A percentile compares a stretch with the other conserved stretches of the same genome.
phyloP scores from a whole-genome alignment of 2,113 vertebrate species.

The Colaptes auratus region DNA sequence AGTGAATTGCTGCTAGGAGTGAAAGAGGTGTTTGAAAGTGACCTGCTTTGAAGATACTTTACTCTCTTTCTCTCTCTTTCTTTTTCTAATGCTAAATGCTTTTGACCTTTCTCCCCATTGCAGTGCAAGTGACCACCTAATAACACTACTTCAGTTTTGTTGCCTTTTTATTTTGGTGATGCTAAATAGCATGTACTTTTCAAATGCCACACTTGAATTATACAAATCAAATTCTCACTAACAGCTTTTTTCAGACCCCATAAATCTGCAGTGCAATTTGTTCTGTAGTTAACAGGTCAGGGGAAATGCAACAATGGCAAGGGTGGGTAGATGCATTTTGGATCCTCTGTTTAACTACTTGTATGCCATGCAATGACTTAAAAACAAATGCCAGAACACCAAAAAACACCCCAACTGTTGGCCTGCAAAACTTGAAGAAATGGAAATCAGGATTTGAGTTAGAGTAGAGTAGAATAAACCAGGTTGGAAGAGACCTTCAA shows the following conservation, averaged over 20 bases:
- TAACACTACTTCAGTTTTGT: not conserved
- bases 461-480: too few species aligned
- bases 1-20: not conserved
- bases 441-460: not conserved
- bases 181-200: slow-evolving; percentile 13
- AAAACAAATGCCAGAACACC: not conserved
- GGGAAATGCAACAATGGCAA: not conserved
- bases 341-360: not conserved
- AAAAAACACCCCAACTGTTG: not conserved
- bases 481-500: too few species aligned
- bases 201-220: not conserved
- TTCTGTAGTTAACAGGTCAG: not conserved
- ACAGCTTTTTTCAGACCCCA: not conserved
- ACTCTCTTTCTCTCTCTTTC: not conserved
- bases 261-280: not conserved
- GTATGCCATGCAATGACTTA: not conserved
- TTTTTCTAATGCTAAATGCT: not conserved
- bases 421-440: not conserved
- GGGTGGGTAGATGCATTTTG: not conserved
- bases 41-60: not conserved
- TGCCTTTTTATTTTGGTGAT: not conserved
- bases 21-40: slow-evolving; percentile 4
- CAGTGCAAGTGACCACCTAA: not conserved
- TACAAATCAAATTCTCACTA: slow-evolving; percentile 24
- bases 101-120: slow-evolving; percentile 3